Evolutionary conservation across 2,113 vertebrate species (phyloP).

Genomic region (Ailuropoda melanoleuca): DNA sequence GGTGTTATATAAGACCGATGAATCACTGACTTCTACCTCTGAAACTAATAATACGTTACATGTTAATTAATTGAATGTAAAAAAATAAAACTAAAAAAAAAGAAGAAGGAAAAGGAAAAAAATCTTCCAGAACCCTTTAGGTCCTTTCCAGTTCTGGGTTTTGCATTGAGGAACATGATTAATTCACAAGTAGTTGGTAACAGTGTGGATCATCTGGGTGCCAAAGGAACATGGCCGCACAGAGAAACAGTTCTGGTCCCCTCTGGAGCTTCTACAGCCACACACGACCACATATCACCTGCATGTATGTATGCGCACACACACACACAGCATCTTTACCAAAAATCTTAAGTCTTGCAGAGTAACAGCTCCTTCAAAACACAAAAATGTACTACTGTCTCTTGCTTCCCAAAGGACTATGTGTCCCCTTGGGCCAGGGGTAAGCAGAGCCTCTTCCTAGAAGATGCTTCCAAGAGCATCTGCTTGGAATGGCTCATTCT

Average conservation of each 20-base stretch:
- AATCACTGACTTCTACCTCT: background rate
- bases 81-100: background rate
- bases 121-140: background rate
- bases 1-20: background rate
- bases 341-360: background rate
- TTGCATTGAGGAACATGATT: background rate
- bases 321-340: background rate
- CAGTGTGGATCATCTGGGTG: background rate
- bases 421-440: background rate
- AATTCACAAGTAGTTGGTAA: background rate
- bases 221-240: background rate
- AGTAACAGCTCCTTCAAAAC: background rate
- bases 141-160: conserved; percentile 1
- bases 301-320: background rate
- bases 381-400: background rate
- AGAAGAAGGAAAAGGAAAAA: background rate
- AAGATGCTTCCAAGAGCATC: background rate
- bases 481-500: background rate
- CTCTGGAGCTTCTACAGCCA: background rate
- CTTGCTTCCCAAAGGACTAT: background rate
- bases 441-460: background rate
- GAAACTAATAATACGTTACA: background rate
- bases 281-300: background rate
- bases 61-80: background rate
- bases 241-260: background rate